Conservation (phyloP, 2,113 vertebrate species). For the Galeopterus variegatus region DNA sequence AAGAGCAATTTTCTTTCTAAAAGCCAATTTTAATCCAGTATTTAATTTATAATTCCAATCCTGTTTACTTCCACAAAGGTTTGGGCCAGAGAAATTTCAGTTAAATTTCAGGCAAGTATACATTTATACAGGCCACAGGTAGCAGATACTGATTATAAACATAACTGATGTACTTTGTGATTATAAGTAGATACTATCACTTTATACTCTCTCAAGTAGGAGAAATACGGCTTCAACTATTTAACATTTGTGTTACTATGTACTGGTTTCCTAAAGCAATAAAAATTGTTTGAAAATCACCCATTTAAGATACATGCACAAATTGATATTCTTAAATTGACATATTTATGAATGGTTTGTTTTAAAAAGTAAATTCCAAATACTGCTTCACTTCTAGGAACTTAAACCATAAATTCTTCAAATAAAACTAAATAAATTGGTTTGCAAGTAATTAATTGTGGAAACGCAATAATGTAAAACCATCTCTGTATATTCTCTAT, state of each 20-base stretch:
- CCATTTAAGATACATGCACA: constrained; percentile 54
- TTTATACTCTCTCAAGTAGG: background rate
- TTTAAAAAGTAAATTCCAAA: constrained; percentile 76
- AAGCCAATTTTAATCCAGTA: constrained; percentile 28
- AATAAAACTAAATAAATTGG: constrained; percentile 71
- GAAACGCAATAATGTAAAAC: constrained; percentile 61
- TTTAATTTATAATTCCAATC: constrained; percentile 59
- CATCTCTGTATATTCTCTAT: constrained; percentile 63
- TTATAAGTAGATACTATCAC: background rate
- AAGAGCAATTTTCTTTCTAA: constrained; percentile 35
- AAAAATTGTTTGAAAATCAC: constrained; percentile 11
- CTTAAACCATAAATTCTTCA: constrained; percentile 71
- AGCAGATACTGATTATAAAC: constrained; percentile 22
- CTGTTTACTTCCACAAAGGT: constrained; percentile 41
- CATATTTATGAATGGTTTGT: constrained; percentile 62
- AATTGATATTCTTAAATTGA: constrained; percentile 48
- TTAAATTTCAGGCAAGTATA: constrained; percentile 15
- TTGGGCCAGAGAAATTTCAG: constrained; percentile 15
- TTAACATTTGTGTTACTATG: background rate
- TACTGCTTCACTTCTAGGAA: constrained; percentile 36
- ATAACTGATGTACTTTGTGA: background rate
- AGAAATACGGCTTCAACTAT: constrained; percentile 20
- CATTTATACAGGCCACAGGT: background rate
- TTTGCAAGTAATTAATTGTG: constrained; percentile 62
- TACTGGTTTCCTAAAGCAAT: constrained; percentile 49